Base-by-base conservation (phyloP, 1,140 invertebrate genomes). In the Cepaea nemoralis region DNA sequence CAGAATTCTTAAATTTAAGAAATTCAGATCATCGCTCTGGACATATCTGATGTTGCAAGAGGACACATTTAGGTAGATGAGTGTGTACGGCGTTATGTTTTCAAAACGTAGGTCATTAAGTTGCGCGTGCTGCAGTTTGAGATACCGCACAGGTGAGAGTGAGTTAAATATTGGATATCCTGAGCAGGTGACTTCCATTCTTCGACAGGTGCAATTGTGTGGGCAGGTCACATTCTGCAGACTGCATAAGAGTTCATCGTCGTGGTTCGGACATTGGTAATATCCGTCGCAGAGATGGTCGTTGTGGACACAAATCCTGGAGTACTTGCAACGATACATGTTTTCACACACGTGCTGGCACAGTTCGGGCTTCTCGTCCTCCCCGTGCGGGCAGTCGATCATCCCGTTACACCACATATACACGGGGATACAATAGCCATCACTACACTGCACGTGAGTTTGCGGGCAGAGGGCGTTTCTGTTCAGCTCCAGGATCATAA, bases 191-290 rank as follows among this genome's bases (percentile, higher is more conserved):
- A 75, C 79, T 35, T 77, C 70, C 82, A 80, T 71, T 2, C 77
- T 59, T 66, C 73, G 59, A 35, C 82, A 80, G 31, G 24, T 42
- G 48, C 82, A 83, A 22, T 70, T 45, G 0, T 67, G 33, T 3
- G 82, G 82, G 35, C 77, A 83, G 10, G 71, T 76, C 24, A 80
- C 31, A n/a, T 70, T 77, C n/a, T 31, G 35, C n/a, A 39, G 1
- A 1, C 35, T 22, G 37, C 82, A 83, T 42, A 83, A 55, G 14
- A 45, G 77, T 35, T 83, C 82, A 37, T 83, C 82, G 45, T 83
- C 82, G 22, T 83, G 82, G 16, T 80, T 24, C 0, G 82, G 82
- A 48, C 82, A 83, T 31, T 83, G 82, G 71, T 74, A 83, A 40
- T 63, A 31, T 0, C 73, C 77, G 45, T 83, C 82, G 59, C 82